Evolutionary conservation across 2,113 vertebrate genomes (phyloP).

Genomic region (Panthera tigris): DNA sequence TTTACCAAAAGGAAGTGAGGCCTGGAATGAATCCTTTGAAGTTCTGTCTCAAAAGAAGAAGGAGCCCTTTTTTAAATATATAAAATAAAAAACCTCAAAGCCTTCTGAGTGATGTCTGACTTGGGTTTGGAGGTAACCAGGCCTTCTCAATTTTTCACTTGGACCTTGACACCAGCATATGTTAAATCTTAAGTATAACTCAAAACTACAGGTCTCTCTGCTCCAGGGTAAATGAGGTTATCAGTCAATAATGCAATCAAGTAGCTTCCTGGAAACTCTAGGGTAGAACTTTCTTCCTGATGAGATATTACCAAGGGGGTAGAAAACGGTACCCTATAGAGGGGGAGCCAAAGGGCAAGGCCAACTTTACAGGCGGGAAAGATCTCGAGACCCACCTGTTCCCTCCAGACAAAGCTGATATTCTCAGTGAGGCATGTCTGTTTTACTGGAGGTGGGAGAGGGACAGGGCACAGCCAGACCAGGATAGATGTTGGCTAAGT

Average conservation of each 20-base stretch:
- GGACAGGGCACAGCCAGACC: neutral
- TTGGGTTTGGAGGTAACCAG: neutral
- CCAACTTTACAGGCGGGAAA: neutral
- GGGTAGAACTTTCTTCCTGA: slow-evolving; percentile 18
- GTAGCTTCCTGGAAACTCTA: slow-evolving; percentile 28
- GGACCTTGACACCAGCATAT: neutral
- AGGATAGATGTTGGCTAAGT: neutral
- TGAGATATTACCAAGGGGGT: neutral
- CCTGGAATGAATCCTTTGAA: slow-evolving; percentile 69
- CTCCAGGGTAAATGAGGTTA: neutral
- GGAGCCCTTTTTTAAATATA: slow-evolving; percentile 7
- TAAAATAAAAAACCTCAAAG: neutral
- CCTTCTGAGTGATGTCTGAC: neutral
- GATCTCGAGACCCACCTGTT: neutral
- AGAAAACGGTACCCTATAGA: neutral
- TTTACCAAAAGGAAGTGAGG: slow-evolving; percentile 73
- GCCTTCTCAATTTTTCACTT: neutral
- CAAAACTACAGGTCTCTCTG: neutral
- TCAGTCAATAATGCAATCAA: neutral
- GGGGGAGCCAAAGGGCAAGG: neutral
- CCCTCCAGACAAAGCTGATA: neutral
- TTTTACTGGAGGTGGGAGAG: neutral
- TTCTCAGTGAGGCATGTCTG: neutral
- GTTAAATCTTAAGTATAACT: neutral
- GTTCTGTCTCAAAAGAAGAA: slow-evolving; percentile 38